Percentiles rank a stretch among this genome's conserved stretches.
Evolutionary conservation across 2,797 vertebrate genomes (phyloP).

Genomic region (Anableps anableps): DNA sequence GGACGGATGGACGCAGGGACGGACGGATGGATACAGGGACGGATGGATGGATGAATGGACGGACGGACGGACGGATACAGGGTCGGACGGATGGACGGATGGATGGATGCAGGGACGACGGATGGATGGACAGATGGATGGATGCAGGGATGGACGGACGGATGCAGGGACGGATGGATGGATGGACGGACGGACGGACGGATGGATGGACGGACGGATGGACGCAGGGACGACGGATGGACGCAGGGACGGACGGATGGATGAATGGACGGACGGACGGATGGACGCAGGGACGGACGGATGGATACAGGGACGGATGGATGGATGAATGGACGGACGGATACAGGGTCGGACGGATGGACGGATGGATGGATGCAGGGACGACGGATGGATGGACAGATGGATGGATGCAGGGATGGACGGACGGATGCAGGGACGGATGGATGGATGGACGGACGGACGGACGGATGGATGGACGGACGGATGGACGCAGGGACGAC

Average conservation of each 20-base stretch:
- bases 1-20: no score
- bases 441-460: background rate
- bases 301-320: background rate
- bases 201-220: background rate
- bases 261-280: no score
- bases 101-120: background rate
- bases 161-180: no score
- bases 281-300: no score
- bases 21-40: background rate
- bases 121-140: background rate
- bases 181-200: background rate
- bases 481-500: no score
- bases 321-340: background rate
- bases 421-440: background rate
- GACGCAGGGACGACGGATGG: no score
- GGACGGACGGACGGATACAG: no score
- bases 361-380: background rate
- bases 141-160: background rate
- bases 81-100: background rate
- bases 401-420: background rate
- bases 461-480: background rate
- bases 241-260: background rate
- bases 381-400: no score
- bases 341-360: background rate
- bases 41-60: background rate